Evolutionary conservation across 2,113 vertebrate species (phyloP), one percentile per base, ranked within the genome.

Genomic region (Crypturellus undulatus): DNA sequence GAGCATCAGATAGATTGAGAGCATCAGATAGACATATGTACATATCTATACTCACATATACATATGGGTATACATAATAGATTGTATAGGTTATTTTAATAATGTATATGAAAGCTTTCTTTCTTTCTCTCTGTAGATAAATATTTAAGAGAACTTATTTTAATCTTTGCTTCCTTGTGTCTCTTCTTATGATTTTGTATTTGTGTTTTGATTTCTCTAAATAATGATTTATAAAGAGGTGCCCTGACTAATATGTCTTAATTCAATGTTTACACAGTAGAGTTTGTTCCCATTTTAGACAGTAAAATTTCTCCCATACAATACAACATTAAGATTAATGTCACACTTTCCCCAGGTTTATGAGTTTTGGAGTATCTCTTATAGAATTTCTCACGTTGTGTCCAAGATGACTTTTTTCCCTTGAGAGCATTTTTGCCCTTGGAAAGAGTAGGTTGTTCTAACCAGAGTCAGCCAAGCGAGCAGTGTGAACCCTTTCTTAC

Each of bases 321-420:
- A 59, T 79, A 13, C 2, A 7, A 25, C 3, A 36, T 43, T 59
- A 81, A 63, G 19, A 18, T 71, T 69, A 20, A 75, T 18, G 15
- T 63, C 45, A 36, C 0, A 0, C 10, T 56, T 67, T 69, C 38
- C 59, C 60, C 43, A 76, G 7, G 21, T 4, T 25, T 34, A 9
- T 21, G 32, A 36, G 47, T 47, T 32, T 36, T 72, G 9, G 9
- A 8, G 1, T 16, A 25, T 84, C 15, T 79, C 12, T 81, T 79
- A 40, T 4, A 34, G 28, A 18, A 19, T 62, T 3, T 1, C 42
- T 86, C 40, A 56, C 3, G 12, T 72, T 34, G 32, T 21, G 47
- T 2, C 1, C n/a, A 49, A 49, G 36, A 47, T 0, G 0, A 30
- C 4, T 58, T 58, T 40, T 86, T 3, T 78, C 18, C 32, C 19